Conservation (phyloP, 2,113 vertebrate species). For the Laticauda colubrina region DNA sequence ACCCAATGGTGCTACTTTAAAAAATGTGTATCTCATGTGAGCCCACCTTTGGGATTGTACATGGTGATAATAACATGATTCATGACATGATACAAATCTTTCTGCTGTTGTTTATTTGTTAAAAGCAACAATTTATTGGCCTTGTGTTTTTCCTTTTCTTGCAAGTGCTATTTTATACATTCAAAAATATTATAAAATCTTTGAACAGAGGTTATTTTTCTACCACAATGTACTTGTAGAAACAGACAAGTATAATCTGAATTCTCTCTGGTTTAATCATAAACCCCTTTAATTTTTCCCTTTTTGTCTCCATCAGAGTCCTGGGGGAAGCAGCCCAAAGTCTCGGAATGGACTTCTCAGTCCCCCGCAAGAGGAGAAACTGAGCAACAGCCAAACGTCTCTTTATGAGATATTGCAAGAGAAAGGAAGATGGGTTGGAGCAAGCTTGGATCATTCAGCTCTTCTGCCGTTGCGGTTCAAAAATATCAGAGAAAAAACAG, state of each 20-base stretch:
- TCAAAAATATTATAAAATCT: background rate
- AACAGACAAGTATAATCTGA: background rate
- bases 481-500: constrained; percentile 93
- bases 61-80: no score
- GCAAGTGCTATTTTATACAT: background rate
- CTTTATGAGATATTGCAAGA: constrained; percentile 94
- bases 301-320: constrained; percentile 55
- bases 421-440: constrained; percentile 79
- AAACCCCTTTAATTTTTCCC: background rate
- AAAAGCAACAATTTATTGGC: background rate
- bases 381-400: constrained; percentile 91
- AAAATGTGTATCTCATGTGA: background rate
- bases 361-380: constrained; percentile 82
- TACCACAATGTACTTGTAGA: background rate
- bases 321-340: constrained; percentile 76
- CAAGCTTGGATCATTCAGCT: constrained; percentile 86
- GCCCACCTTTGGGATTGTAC: background rate
- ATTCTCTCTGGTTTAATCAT: background rate
- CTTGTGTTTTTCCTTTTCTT: background rate
- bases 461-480: constrained; percentile 90
- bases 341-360: constrained; percentile 88
- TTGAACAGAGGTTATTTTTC: background rate
- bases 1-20: no score
- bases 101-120: background rate
- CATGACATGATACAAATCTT: background rate